Percentiles rank a stretch among this genome's conserved stretches.
These are phyloP conservation scores for Eremophila alpestris DNA, from an alignment of 2,797 vertebrate species.

Conservation along the genomic window DNA sequence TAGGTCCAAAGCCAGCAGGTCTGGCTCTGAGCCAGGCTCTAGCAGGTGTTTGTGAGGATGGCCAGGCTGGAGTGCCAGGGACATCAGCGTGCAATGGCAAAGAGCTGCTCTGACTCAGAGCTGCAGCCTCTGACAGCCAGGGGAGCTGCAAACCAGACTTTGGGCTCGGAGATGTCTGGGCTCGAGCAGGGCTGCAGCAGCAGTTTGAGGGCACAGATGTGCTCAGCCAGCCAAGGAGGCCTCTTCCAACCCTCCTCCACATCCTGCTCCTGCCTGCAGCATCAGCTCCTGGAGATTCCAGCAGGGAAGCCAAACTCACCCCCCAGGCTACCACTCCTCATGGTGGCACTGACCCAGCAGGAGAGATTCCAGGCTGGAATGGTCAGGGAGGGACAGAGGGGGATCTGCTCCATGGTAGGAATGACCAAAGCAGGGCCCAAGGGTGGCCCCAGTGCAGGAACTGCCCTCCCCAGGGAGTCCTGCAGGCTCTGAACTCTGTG, in stretches of 20 bases:
- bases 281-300: background rate
- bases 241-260: background rate
- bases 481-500: background rate
- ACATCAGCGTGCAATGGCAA: background rate
- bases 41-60: background rate
- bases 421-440: background rate
- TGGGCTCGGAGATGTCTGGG: no score
- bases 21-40: background rate
- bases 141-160: background rate
- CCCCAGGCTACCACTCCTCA: accelerated
- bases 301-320: background rate
- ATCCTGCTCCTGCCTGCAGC: background rate
- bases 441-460: background rate
- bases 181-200: background rate
- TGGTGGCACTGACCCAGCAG: background rate
- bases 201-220: background rate
- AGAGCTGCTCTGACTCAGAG: background rate
- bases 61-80: background rate
- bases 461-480: no score
- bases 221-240: background rate
- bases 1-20: background rate
- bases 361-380: background rate
- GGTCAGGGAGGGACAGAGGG: background rate
- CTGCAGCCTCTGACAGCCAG: background rate
- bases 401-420: background rate